phyloP scores from a whole-genome alignment of 2,113 vertebrate species.

The Callipepla californica region DNA sequence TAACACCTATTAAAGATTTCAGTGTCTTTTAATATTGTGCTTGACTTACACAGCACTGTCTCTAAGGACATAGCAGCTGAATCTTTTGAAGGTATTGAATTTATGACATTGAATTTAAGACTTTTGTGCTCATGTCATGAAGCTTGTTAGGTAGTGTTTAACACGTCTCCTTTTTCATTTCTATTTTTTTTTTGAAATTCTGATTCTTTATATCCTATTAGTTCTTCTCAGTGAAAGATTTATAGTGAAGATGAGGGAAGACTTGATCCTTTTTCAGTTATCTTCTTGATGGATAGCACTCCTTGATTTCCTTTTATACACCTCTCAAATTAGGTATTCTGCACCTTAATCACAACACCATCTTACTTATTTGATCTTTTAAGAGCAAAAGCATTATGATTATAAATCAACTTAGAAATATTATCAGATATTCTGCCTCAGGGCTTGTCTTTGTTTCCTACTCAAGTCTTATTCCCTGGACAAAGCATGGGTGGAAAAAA shows the following conservation, averaged over 20 bases:
- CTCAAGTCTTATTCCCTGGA: neutral
- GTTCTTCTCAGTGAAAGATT: conserved; percentile 26
- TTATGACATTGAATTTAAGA: conserved; percentile 56
- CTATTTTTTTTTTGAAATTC: neutral
- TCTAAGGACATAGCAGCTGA: conserved; percentile 19
- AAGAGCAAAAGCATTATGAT: neutral
- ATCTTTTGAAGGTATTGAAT: conserved; percentile 41
- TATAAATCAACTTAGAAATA: conserved; percentile 12
- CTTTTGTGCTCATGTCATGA: conserved; percentile 69
- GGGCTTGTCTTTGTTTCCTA: conserved; percentile 10
- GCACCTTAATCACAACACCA: conserved; percentile 25
- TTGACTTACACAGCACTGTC: neutral
- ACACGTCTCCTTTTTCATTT: conserved; percentile 40
- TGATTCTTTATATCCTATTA: neutral
- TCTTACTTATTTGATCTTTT: conserved; percentile 22
- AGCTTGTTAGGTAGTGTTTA: conserved; percentile 70
- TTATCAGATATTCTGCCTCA: neutral
- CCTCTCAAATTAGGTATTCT: conserved; percentile 49
- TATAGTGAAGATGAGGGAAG: neutral
- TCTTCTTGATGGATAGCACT: conserved; percentile 41
- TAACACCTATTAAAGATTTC: conserved; percentile 10
- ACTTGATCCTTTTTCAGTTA: conserved; percentile 15
- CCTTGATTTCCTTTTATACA: conserved; percentile 36
- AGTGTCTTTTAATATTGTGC: neutral
- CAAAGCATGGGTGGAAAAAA: neutral